These are phyloP conservation scores for Lonchura striata DNA, from an alignment of 2,113 vertebrate genomes.

Conservation along the genomic window DNA sequence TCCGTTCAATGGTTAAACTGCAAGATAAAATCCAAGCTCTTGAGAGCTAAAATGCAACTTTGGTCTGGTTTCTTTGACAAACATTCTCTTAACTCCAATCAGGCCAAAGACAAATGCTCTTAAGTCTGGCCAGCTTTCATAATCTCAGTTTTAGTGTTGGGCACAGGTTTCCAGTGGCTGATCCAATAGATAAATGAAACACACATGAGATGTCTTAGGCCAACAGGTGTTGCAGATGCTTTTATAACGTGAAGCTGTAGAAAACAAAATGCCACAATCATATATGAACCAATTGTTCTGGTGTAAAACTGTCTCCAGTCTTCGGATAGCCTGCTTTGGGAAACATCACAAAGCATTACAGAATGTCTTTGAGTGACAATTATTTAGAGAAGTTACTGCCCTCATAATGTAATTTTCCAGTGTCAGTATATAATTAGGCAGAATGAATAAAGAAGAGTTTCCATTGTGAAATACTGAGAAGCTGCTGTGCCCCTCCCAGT, in stretches of 20 bases:
- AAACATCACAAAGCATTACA: constrained; percentile 4
- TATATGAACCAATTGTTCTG: background rate
- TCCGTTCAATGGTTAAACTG: background rate
- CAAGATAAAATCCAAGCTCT: background rate
- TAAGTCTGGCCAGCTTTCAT: constrained; percentile 27
- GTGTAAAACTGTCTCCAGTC: background rate
- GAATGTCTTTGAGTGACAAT: constrained; percentile 45
- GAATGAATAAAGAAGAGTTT: constrained; percentile 50
- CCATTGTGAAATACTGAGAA: constrained; percentile 49
- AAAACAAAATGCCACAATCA: background rate
- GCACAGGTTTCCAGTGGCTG: constrained; percentile 28
- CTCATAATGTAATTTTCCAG: constrained; percentile 33
- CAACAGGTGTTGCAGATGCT: constrained; percentile 37
- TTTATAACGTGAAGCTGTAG: background rate
- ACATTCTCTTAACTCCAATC: background rate
- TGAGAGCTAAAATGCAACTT: constrained; percentile 7
- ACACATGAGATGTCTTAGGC: background rate
- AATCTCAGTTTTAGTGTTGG: background rate
- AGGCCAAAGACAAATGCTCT: constrained; percentile 16
- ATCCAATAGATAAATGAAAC: constrained; percentile 33
- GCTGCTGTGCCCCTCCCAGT: constrained; percentile 32
- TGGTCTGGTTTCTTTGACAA: constrained; percentile 29
- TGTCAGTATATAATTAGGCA: constrained; percentile 58
- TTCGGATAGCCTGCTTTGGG: background rate
- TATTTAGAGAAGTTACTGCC: constrained; percentile 46